Evolutionary conservation across 2,888 invertebrate species (phyloP), one percentile per base, ranked within the genome.

Genomic region (Euplagia quadripunctaria): DNA sequence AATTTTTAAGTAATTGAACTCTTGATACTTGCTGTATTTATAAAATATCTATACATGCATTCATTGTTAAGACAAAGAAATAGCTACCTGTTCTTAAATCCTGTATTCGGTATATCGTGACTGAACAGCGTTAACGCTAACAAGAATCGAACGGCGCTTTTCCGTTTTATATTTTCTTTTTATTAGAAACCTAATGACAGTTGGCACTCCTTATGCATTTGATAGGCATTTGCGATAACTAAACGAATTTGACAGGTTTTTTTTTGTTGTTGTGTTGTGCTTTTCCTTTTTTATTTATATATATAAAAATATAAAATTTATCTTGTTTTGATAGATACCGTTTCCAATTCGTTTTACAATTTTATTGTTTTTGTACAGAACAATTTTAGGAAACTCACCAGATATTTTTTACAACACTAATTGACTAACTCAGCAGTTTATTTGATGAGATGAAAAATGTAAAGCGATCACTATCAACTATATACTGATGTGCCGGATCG

Each of bases 141-240:
- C 79, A 75, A 81, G 77, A 81, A 78, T 81, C 77, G 79, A 80
- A 84, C 79, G 81, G 76, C 78, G 78, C 78, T 82, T 85, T 86
- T 85, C 78, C 77, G 76, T 79, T 85, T 75, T 9, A 75, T 79
- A 81, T 85, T 87, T 79, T 75, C 69, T 80, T 81, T 83, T 79
- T 70, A 77, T 71, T 79, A 52, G 71, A 80, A 85, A 80, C 77
- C 76, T 85, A 84, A 86, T 79, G 78, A 74, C 79, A 77, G 72
- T 73, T 78, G 74, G 75, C 76, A 76, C 78, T 79, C 74, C 73
- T 74, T 79, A 76, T 78, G 73, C 77, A 81, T 65, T 80, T 74
- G 73, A 73, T 65, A 69, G 31, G 61, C 68, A 67, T 68, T 49
- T 66, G 31, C 51, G 46, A n/a, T 66, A 49, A 31, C 49, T 66